A percentile compares a stretch with the other conserved stretches of the same genome.
These are phyloP conservation scores for Cynopterus brachyotis DNA, from an alignment of 2,113 vertebrate species.

Conservation along the genomic window DNA sequence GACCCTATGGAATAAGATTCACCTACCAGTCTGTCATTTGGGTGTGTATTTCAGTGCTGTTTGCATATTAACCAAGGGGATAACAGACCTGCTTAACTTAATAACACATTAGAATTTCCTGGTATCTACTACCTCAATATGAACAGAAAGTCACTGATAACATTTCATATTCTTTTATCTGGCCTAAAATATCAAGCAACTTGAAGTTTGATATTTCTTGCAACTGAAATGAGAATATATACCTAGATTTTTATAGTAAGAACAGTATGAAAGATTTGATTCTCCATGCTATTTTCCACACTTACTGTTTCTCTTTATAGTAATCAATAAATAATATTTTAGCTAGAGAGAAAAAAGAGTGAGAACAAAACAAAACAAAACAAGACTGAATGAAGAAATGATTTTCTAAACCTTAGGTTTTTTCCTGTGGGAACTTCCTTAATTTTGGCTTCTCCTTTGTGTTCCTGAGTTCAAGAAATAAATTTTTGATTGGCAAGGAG, in stretches of 20 bases:
- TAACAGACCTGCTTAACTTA: background rate
- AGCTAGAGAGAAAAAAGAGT: background rate
- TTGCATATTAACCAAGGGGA: constrained; percentile 19
- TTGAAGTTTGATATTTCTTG: constrained; percentile 36
- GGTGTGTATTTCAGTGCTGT: background rate
- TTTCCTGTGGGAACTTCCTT: background rate
- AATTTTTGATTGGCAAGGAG: constrained; percentile 22
- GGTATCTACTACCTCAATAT: background rate
- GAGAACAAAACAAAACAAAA: background rate
- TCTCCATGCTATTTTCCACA: background rate
- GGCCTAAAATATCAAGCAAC: background rate
- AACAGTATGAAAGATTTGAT: background rate
- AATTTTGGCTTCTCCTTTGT: background rate
- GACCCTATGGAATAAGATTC: too few species aligned
- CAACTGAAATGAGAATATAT: constrained; percentile 32
- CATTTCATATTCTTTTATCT: background rate
- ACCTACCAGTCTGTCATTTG: too few species aligned
- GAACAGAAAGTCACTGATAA: background rate
- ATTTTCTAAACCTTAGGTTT: background rate
- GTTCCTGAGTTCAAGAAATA: background rate
- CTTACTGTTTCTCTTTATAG: background rate
- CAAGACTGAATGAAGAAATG: background rate
- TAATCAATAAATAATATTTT: constrained; percentile 25
- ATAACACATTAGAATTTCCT: constrained; percentile 14
- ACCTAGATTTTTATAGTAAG: background rate